Conservation (phyloP, 2,888 invertebrate species). For the Aproaerema taeniolella region DNA sequence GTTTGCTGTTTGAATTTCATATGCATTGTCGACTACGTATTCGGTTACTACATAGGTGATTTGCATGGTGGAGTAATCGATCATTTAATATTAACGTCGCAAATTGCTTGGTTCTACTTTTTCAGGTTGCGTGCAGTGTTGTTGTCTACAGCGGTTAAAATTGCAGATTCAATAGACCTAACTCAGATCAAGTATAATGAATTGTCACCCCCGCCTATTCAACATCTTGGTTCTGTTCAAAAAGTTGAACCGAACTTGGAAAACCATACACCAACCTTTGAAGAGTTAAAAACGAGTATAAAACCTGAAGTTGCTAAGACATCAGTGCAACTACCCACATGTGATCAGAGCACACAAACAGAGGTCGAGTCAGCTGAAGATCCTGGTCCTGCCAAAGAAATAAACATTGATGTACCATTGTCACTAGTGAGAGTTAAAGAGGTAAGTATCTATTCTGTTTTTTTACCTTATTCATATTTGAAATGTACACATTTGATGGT, state of each 20-base stretch:
- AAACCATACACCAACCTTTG: not conserved
- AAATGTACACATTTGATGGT: no score
- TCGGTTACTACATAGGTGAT: no score
- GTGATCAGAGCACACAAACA: slow-evolving; percentile 50
- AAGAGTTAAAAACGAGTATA: no score
- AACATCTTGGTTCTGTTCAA: slow-evolving; percentile 9
- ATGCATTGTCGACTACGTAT: no score
- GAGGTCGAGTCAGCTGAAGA: slow-evolving; percentile 21
- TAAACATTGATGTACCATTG: slow-evolving; percentile 6
- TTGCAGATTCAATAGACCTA: slow-evolving; percentile 38
- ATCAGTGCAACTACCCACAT: slow-evolving; percentile 14
- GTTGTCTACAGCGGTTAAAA: slow-evolving; percentile 22
- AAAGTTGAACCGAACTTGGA: not conserved
- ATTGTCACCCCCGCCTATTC: slow-evolving; percentile 17
- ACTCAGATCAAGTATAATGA: slow-evolving; percentile 36
- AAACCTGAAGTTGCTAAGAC: no score
- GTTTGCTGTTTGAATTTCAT: no score
- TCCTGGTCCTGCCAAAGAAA: slow-evolving; percentile 1
- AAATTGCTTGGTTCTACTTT: no score
- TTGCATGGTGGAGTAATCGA: no score
- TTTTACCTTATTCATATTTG: no score
- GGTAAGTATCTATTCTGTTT: no score
- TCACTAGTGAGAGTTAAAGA: no score
- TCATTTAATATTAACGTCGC: no score
- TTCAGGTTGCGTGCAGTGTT: slow-evolving; percentile 39